Percentiles rank a stretch among this genome's conserved stretches.
Conservation (phyloP, 1,140 invertebrate species). For the Pseudomyrmex sp. region DNA sequence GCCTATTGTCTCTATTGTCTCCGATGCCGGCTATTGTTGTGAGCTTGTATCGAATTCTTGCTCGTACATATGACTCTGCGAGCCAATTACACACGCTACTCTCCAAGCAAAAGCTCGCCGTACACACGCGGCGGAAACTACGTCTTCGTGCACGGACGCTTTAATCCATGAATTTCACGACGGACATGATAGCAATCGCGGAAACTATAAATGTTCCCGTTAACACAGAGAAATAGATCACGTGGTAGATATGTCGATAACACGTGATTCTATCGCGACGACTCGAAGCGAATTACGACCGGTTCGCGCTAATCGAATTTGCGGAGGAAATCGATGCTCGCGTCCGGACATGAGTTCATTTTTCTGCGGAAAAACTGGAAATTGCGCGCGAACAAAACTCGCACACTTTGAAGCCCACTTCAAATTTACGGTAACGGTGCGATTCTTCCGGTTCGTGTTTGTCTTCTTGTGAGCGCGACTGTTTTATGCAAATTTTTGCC, state of each 20-base stretch:
- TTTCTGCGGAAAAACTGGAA: background rate
- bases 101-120: conserved; percentile 2
- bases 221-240: background rate
- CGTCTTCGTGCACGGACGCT: background rate
- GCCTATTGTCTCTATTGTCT: conserved; percentile 52
- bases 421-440: background rate
- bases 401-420: background rate
- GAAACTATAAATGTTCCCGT: conserved; percentile 21
- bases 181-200: conserved; percentile 14
- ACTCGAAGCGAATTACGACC: background rate
- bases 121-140: background rate
- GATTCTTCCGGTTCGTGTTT: background rate
- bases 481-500: conserved; percentile 8
- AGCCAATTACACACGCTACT: conserved; percentile 22
- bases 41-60: conserved; percentile 39
- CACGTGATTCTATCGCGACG: background rate
- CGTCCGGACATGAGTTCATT: background rate
- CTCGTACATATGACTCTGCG: background rate
- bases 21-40: conserved; percentile 13
- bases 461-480: background rate
- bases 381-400: background rate
- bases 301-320: conserved; percentile 16
- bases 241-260: background rate
- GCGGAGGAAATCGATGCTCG: conserved; percentile 9
- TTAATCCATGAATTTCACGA: conserved; percentile 11